Evolutionary conservation across 2,888 invertebrate genomes (phyloP).

Genomic region (Aleiodes alternator): DNA sequence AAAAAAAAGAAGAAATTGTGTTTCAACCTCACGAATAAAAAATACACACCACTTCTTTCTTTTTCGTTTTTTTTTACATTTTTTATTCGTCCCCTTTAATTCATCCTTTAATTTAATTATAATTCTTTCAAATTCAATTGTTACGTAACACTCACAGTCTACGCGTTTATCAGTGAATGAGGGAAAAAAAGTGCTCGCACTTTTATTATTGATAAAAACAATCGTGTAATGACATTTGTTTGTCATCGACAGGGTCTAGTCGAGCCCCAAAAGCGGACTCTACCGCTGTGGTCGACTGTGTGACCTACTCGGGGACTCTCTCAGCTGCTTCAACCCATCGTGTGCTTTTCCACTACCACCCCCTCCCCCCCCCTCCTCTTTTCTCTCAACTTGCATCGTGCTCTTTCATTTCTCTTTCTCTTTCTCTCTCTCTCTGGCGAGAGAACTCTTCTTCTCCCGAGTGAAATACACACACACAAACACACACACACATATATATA

Average conservation of each 20-base stretch:
- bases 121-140: not conserved
- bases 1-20: not conserved
- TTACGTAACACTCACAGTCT: slow-evolving; percentile 6
- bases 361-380: not conserved
- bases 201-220: slow-evolving; percentile 9
- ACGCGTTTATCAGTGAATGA: not conserved
- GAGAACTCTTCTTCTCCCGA: not conserved
- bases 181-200: not conserved
- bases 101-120: not conserved
- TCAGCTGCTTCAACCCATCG: slow-evolving; percentile 70
- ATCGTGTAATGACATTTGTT: slow-evolving; percentile 28
- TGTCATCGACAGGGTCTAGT: slow-evolving; percentile 56
- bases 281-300: slow-evolving; percentile 68
- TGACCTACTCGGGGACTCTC: slow-evolving; percentile 73
- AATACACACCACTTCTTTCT: slow-evolving; percentile 5
- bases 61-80: slow-evolving; percentile 12
- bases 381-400: not conserved
- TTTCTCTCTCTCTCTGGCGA: too few species aligned
- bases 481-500: too few species aligned
- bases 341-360: slow-evolving; percentile 20
- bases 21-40: slow-evolving; percentile 26
- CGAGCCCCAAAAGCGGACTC: slow-evolving; percentile 69
- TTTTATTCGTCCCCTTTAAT: not conserved
- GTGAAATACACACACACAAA: not conserved
- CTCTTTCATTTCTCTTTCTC: not conserved